These are phyloP conservation scores for Pangasianodon hypophthalmus DNA, from an alignment of 2,113 vertebrate species.

Conservation along the genomic window DNA sequence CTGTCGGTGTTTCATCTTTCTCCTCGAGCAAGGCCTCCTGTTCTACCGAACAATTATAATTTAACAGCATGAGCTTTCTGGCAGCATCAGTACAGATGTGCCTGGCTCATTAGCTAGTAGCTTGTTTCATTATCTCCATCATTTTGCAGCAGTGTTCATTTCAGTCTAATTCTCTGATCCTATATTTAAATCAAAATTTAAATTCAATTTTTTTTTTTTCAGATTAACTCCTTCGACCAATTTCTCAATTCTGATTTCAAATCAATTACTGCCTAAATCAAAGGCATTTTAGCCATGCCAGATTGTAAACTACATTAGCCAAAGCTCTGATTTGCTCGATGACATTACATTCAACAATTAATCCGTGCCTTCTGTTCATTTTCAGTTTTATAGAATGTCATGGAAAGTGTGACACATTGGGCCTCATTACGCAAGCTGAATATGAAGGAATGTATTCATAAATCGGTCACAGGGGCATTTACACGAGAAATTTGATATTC, in stretches of 20 bases:
- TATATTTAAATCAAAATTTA: conserved; percentile 56
- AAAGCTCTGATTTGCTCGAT: background rate
- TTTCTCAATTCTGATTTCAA: background rate
- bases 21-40: conserved; percentile 49
- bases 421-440: background rate
- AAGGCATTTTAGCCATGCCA: background rate
- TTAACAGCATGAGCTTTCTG: conserved; percentile 53
- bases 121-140: conserved; percentile 66
- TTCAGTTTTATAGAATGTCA: background rate
- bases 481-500: conserved; percentile 5
- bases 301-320: background rate
- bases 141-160: conserved; percentile 69
- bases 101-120: conserved; percentile 66
- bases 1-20: conserved; percentile 16
- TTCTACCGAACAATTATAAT: conserved; percentile 53
- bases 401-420: background rate
- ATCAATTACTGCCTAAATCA: background rate
- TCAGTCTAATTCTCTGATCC: conserved; percentile 55
- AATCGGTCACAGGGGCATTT: conserved; percentile 15
- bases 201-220: background rate
- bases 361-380: background rate
- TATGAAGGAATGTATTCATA: background rate
- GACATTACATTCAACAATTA: background rate
- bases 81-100: conserved; percentile 63
- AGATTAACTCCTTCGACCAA: background rate